Conservation (phyloP, 2,797 vertebrate species). For the Sebastes umbrosus region DNA sequence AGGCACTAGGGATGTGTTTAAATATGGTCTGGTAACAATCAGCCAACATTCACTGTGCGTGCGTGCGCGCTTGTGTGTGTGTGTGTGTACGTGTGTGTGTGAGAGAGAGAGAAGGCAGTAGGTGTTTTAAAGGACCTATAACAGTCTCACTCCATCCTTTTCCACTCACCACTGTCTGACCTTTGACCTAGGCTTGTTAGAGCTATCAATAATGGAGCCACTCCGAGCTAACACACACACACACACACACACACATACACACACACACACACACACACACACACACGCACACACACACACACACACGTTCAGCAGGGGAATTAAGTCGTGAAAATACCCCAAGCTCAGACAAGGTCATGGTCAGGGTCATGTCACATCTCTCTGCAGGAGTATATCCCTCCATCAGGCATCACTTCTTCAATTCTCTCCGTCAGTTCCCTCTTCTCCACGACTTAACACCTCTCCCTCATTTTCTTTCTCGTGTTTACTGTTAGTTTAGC, state of each 20-base stretch:
- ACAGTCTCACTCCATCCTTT: constrained; percentile 78
- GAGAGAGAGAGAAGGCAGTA: constrained; percentile 62
- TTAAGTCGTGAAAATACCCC: constrained; percentile 47
- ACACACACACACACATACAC: constrained; percentile 19
- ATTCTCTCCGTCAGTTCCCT: not conserved
- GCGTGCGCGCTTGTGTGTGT: not conserved
- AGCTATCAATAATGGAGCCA: constrained; percentile 78
- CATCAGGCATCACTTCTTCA: constrained; percentile 23
- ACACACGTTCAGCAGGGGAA: constrained; percentile 28
- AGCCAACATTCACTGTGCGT: constrained; percentile 53
- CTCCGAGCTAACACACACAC: constrained; percentile 22
- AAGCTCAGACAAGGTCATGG: constrained; percentile 67
- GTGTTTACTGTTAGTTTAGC: constrained; percentile 59
- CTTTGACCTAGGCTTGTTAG: constrained; percentile 82
- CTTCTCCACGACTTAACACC: constrained; percentile 21
- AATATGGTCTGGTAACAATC: constrained; percentile 83
- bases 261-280: constrained; percentile 2
- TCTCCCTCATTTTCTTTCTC: constrained; percentile 14
- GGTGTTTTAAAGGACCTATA: constrained; percentile 74
- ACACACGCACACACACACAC: constrained; percentile 14
- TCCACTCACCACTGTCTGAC: constrained; percentile 78
- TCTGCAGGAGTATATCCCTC: constrained; percentile 31
- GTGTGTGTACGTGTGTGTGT: too few species aligned
- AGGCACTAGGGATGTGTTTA: constrained; percentile 71
- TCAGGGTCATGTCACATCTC: constrained; percentile 46